These are phyloP conservation scores for Embiotoca jacksoni DNA, from an alignment of 2,113 vertebrate genomes.

Conservation along the genomic window DNA sequence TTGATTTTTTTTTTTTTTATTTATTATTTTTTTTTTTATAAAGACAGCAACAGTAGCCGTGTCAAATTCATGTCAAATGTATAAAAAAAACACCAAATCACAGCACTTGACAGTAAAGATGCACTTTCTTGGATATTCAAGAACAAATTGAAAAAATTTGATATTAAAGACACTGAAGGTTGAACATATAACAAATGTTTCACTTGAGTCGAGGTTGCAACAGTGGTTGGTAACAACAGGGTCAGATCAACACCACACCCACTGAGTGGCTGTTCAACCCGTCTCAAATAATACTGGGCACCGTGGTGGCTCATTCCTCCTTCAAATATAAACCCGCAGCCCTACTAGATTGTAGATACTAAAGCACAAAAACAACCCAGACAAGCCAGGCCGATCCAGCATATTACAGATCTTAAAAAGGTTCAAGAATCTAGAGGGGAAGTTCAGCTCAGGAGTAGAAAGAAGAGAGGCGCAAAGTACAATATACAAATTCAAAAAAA, in stretches of 20 bases:
- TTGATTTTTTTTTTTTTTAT: conserved; percentile 21
- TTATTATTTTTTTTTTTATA: conserved; percentile 44
- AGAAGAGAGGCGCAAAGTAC: conserved; percentile 67
- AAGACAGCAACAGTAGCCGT: conserved; percentile 66
- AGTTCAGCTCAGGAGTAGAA: conserved; percentile 75
- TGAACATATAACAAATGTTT: conserved; percentile 64
- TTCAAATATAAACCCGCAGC: conserved; percentile 62
- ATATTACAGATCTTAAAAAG: conserved; percentile 66
- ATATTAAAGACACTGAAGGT: conserved; percentile 82
- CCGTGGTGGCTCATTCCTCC: conserved; percentile 72
- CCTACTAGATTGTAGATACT: conserved; percentile 61
- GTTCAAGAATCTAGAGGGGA: conserved; percentile 62
- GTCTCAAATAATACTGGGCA: conserved; percentile 75
- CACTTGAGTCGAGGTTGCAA: conserved; percentile 48
- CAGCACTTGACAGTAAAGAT: conserved; percentile 82
- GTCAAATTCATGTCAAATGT: conserved; percentile 76
- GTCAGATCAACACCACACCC: conserved; percentile 50
- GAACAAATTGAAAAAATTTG: conserved; percentile 51
- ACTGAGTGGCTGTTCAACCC: conserved; percentile 53
- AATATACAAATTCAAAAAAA: conserved; percentile 62
- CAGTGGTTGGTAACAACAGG: conserved; percentile 52
- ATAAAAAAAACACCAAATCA: conserved; percentile 79
- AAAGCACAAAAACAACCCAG: conserved; percentile 63
- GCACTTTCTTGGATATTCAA: conserved; percentile 58
- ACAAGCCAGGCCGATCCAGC: conserved; percentile 65